Evolutionary conservation across 2,113 vertebrate species (phyloP).

Genomic region (Hucho hucho): DNA sequence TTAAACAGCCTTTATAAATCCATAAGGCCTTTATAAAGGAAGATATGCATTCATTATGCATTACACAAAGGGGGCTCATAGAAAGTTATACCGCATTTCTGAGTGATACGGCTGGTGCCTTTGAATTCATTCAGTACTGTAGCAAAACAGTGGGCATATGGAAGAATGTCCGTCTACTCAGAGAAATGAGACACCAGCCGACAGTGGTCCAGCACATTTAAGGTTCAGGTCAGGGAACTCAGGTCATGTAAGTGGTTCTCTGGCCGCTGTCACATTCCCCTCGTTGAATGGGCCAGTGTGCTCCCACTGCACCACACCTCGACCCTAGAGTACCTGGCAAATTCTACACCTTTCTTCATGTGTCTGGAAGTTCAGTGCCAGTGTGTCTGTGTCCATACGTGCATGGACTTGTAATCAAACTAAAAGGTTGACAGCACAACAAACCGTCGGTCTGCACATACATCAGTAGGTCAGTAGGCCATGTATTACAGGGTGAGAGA

Average conservation of each 20-base stretch:
- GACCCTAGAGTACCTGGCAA: constrained; percentile 1
- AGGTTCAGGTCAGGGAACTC: constrained; percentile 3
- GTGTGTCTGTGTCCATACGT: not conserved
- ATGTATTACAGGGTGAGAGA: constrained; percentile 14
- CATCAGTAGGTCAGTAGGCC: not conserved
- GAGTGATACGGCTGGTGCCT: too few relatives aligned
- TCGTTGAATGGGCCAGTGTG: constrained; percentile 7
- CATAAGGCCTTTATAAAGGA: too few relatives aligned
- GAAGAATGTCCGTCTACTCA: not conserved
- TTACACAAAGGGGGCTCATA: too few relatives aligned
- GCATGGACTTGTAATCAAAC: constrained; percentile 20
- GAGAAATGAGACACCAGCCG: not conserved
- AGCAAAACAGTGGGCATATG: not conserved
- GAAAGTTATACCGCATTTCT: too few relatives aligned
- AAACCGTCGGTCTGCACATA: not conserved
- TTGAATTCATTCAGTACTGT: not conserved
- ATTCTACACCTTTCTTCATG: constrained; percentile 2
- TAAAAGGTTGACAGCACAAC: constrained; percentile 10
- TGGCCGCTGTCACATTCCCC: constrained; percentile 17
- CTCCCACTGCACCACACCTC: not conserved
- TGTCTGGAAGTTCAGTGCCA: not conserved
- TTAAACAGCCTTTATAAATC: too few relatives aligned
- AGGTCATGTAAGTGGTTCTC: not conserved
- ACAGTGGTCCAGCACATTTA: not conserved
- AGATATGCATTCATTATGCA: too few relatives aligned